These are phyloP conservation scores for Neoseiulus cucumeris DNA, from an alignment of 1,140 invertebrate genomes.

Conservation along the genomic window DNA sequence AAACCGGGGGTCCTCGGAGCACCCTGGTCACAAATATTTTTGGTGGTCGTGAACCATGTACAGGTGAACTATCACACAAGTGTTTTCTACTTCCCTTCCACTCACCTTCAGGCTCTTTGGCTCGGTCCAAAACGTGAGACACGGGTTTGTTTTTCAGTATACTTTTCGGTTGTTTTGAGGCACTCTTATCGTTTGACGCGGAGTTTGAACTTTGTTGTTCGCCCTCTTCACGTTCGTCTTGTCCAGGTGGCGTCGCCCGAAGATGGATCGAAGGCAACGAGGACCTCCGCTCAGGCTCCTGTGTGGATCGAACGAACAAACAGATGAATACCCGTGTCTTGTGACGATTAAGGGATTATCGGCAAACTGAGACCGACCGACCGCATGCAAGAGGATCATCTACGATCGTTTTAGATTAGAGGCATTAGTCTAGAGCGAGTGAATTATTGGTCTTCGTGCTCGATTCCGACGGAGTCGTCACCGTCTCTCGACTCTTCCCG, in stretches of 20 bases:
- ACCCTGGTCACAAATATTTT: not conserved
- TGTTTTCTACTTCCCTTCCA: too few species aligned
- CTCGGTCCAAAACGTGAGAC: not conserved
- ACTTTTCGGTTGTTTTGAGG: not conserved
- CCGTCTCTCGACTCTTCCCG: too few species aligned
- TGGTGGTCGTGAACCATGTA: not conserved
- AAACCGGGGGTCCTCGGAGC: not conserved
- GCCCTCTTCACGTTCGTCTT: not conserved
- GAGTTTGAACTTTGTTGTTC: not conserved
- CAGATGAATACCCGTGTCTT: too few species aligned
- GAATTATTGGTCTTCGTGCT: too few species aligned
- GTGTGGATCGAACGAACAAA: not conserved
- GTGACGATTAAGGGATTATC: too few species aligned
- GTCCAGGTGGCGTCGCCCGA: not conserved
- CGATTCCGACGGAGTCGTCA: too few species aligned
- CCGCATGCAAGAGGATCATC: too few species aligned
- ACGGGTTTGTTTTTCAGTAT: not conserved
- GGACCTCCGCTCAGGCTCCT: not conserved
- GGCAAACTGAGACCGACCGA: too few species aligned
- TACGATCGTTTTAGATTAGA: too few species aligned
- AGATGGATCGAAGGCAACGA: slow-evolving; percentile 1
- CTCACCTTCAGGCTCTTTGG: slow-evolving; percentile 7
- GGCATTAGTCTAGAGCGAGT: too few species aligned
- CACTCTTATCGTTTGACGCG: slow-evolving; percentile 6
- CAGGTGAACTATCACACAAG: not conserved